Conservation (phyloP, 2,113 vertebrate genomes). For the Dendropsophus ebraccatus region DNA sequence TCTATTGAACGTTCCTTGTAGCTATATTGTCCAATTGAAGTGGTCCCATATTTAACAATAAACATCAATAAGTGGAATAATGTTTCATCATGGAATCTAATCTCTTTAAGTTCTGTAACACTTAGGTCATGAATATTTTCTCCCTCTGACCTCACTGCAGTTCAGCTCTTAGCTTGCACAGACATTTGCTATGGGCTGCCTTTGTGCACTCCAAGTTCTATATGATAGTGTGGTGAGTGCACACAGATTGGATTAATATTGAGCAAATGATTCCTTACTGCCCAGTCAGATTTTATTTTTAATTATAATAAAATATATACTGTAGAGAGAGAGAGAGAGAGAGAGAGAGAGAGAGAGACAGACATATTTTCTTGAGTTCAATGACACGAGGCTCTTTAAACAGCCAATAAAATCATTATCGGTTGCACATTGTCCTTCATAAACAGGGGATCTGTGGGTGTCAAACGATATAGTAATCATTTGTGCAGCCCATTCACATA, state of each 20-base stretch:
- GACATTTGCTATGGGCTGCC: neutral
- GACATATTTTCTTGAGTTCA: too few relatives aligned
- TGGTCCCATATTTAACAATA: neutral
- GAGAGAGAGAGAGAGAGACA: too few relatives aligned
- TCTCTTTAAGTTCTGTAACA: neutral
- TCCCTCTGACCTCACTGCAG: neutral
- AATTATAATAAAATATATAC: too few relatives aligned
- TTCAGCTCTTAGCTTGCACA: neutral
- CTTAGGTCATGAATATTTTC: conserved; percentile 1
- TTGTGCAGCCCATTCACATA: too few relatives aligned
- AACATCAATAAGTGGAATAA: conserved; percentile 26
- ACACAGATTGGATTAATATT: neutral
- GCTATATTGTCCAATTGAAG: conserved; percentile 14
- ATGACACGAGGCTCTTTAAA: too few relatives aligned
- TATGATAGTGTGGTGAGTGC: neutral
- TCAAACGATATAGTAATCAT: too few relatives aligned
- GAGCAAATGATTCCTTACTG: neutral
- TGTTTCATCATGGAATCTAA: conserved; percentile 23
- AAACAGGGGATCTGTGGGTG: too few relatives aligned
- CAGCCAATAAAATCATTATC: too few relatives aligned
- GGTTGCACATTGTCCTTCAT: too few relatives aligned
- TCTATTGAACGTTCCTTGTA: conserved; percentile 57
- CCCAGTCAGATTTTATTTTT: neutral
- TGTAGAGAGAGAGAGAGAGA: too few relatives aligned
- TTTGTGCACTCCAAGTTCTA: neutral